Evolutionary conservation across 2,797 vertebrate species (phyloP), one percentile per base, ranked within the genome.

Genomic region (Setipinna tenuifilis): DNA sequence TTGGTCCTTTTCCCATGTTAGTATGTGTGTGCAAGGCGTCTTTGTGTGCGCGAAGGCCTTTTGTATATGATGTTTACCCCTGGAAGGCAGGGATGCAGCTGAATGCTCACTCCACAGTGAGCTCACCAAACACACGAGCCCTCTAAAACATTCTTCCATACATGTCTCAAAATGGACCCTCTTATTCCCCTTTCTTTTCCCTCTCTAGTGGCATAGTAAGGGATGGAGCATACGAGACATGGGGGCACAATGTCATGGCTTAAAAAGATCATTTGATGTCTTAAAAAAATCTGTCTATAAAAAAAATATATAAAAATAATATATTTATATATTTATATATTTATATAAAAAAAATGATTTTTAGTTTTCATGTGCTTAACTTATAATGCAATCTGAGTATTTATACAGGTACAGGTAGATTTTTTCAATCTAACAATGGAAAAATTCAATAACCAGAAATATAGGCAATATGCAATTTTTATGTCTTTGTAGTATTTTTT

Each of bases 1-100:
- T 31, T 68, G 65, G 87, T 44, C 35, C 84, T 86, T 84, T 86
- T 88, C 82, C 35, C 65, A 16, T 78, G 83, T 50, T 11, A 12
- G 71, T 21, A 16, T 48, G 59, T 44, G 71, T 78, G 58, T 59
- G 58, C 2, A 6, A 5, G 17, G 17, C 17, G 31, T 78, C 71
- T 78, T 78, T 78, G 71, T 78, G 71, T 41, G 71, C 71, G 21
- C 19, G 71, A 41, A 44, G 71, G 35, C 71, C 71, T 78, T 78
- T 78, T 78, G 71, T 78, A 31, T 78, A 78, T 78, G 71, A 78
- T 78, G 71, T 78, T 78, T 78, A 78, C 71, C 71, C 71, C 71
- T 78, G 17, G 5, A 78, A 78, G 71, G 71, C 71, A 78, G 17
- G 41, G 31, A 78, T 44, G 71, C 71, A 44, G 19, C n/a, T 21